Evolutionary conservation across 2,113 vertebrate species (phyloP).

Genomic region (Benitochromis conjunctus): DNA sequence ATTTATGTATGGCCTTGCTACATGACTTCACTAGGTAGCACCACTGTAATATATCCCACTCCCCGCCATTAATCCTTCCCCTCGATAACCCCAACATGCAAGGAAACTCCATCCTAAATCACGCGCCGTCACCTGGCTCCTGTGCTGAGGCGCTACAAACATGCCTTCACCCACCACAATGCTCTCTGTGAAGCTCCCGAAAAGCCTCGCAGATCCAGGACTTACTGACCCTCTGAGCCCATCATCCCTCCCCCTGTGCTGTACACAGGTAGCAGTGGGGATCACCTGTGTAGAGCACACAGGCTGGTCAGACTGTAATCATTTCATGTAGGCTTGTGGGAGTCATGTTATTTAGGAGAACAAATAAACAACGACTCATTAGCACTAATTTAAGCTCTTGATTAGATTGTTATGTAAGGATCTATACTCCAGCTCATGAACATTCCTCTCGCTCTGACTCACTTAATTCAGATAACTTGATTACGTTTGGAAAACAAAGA

Average conservation of each 20-base stretch:
- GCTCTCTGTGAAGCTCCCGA: neutral
- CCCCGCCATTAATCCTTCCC: conserved; percentile 64
- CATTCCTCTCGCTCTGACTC: neutral
- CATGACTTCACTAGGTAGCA: conserved; percentile 55
- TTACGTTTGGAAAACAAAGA: conserved; percentile 3
- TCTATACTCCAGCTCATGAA: neutral
- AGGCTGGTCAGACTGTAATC: neutral
- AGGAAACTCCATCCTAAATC: conserved; percentile 67
- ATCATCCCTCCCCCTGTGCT: neutral
- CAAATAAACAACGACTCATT: conserved; percentile 18
- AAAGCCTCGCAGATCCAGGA: conserved; percentile 14
- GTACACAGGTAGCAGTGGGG: neutral
- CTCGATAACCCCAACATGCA: conserved; percentile 69
- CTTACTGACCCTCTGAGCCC: conserved; percentile 17
- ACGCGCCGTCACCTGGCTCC: neutral
- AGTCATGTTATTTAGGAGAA: neutral
- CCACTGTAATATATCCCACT: conserved; percentile 58
- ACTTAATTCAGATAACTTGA: conserved; percentile 23
- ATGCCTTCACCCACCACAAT: neutral
- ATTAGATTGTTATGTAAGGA: conserved; percentile 38
- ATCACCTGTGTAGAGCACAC: neutral
- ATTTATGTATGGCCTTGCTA: conserved; percentile 71
- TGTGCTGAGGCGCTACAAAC: conserved; percentile 19
- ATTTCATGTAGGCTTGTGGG: neutral
- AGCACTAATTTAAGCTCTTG: conserved; percentile 8